These are phyloP conservation scores for Andrena dorsata DNA, from an alignment of 2,888 invertebrate genomes.

Conservation along the genomic window DNA sequence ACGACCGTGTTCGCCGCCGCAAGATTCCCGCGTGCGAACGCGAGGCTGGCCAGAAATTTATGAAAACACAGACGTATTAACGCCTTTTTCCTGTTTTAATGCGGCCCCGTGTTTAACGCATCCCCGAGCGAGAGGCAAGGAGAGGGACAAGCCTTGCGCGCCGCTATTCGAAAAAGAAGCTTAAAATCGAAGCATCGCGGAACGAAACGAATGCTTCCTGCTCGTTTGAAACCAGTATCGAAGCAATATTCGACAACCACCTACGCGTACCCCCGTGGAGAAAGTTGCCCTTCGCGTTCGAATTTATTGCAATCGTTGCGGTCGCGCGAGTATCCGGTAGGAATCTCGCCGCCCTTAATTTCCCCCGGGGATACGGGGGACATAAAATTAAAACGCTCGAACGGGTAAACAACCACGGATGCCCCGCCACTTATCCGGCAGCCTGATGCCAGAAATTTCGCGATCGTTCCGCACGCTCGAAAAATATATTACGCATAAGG, in stretches of 20 bases:
- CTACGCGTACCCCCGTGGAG: conserved; percentile 77
- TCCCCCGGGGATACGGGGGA: conserved; percentile 46
- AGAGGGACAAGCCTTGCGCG: background rate
- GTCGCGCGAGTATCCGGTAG: conserved; percentile 66
- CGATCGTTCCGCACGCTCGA: background rate
- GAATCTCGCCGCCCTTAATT: conserved; percentile 73
- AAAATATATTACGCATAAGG: background rate
- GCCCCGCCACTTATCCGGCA: conserved; percentile 24
- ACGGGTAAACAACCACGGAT: conserved; percentile 55
- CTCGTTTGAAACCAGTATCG: conserved; percentile 72
- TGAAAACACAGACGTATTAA: conserved; percentile 38
- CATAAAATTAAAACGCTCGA: conserved; percentile 68
- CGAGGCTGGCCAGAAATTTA: conserved; percentile 24
- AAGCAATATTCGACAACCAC: conserved; percentile 76
- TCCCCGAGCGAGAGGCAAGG: background rate
- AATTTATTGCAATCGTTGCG: conserved; percentile 77
- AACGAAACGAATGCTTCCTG: conserved; percentile 69
- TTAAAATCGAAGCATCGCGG: conserved; percentile 62
- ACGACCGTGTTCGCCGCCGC: background rate
- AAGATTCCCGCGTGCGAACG: background rate
- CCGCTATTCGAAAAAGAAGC: conserved; percentile 65
- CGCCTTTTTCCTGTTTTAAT: background rate
- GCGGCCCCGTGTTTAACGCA: conserved; percentile 10
- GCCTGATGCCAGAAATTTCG: conserved; percentile 37
- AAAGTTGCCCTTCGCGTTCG: conserved; percentile 74